phyloP scores from a whole-genome alignment of 1,140 invertebrate genomes.

The Ceratoteleas bidentatus region DNA sequence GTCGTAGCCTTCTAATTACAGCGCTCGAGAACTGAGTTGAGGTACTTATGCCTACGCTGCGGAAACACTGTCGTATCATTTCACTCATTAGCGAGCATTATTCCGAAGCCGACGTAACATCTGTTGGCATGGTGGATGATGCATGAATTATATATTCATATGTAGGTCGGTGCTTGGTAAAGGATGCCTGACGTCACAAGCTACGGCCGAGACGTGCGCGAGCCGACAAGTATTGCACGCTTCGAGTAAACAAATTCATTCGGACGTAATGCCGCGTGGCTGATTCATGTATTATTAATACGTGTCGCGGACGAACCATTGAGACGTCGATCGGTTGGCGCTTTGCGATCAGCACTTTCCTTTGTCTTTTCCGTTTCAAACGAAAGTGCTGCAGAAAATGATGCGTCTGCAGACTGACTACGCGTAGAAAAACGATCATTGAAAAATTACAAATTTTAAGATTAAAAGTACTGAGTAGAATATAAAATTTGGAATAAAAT shows the following conservation, averaged over 20 bases:
- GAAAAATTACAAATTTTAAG: too few species aligned
- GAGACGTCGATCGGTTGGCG: constrained; percentile 18
- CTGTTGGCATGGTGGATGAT: constrained; percentile 57
- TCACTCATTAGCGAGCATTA: constrained; percentile 60
- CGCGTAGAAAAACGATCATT: too few species aligned
- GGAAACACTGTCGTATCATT: too few species aligned
- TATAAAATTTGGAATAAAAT: too few species aligned
- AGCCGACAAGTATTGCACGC: constrained; percentile 42
- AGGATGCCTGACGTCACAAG: constrained; percentile 54
- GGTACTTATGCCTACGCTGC: too few species aligned
- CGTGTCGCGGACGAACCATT: constrained; percentile 19
- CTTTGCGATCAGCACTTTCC: too few species aligned
- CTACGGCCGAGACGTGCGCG: constrained; percentile 13
- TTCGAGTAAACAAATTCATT: constrained; percentile 54
- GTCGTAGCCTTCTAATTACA: too few species aligned
- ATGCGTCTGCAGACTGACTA: too few species aligned
- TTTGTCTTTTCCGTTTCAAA: constrained; percentile 1
- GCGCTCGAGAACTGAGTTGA: too few species aligned
- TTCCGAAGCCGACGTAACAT: constrained; percentile 57
- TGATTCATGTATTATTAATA: constrained; percentile 55
- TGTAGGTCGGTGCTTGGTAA: constrained; percentile 55
- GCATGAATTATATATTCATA: constrained; percentile 62
- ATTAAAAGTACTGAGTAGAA: too few species aligned
- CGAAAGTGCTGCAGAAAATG: neutral
- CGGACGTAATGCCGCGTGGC: constrained; percentile 28